Conservation (phyloP, 2,113 vertebrate species). For the Corythaeola cristata region DNA sequence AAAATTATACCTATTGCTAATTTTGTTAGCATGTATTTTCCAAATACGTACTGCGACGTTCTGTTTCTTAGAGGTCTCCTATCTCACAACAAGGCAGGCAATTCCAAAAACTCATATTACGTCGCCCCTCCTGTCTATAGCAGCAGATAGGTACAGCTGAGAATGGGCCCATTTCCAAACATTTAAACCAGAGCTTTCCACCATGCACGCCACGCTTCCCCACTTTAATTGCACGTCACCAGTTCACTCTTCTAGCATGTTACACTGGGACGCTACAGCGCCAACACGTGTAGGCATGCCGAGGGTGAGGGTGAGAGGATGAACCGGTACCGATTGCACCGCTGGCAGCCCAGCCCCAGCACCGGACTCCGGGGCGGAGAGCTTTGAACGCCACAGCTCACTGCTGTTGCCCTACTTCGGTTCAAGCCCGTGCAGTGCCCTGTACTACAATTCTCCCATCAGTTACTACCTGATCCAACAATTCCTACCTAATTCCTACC, state of each 20-base stretch:
- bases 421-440: not conserved
- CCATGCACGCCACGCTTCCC: not conserved
- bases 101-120: not conserved
- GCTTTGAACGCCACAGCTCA: not conserved
- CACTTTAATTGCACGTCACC: not conserved
- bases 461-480: not conserved
- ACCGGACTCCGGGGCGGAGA: not conserved
- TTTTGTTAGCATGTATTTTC: not conserved
- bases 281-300: rapidly evolving
- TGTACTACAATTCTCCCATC: not conserved
- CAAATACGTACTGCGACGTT: not conserved
- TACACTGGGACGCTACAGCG: too few species aligned
- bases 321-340: not conserved
- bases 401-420: not conserved
- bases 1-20: not conserved
- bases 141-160: not conserved
- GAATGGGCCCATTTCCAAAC: not conserved
- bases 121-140: too few species aligned
- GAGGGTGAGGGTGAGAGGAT: not conserved
- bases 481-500: not conserved
- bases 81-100: not conserved
- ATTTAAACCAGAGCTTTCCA: not conserved
- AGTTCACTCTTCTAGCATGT: not conserved
- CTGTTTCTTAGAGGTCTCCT: not conserved
- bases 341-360: not conserved